Evolutionary conservation across 2,113 vertebrate species (phyloP), one percentile per base, ranked within the genome.

Genomic region (Crotalus horridus): DNA sequence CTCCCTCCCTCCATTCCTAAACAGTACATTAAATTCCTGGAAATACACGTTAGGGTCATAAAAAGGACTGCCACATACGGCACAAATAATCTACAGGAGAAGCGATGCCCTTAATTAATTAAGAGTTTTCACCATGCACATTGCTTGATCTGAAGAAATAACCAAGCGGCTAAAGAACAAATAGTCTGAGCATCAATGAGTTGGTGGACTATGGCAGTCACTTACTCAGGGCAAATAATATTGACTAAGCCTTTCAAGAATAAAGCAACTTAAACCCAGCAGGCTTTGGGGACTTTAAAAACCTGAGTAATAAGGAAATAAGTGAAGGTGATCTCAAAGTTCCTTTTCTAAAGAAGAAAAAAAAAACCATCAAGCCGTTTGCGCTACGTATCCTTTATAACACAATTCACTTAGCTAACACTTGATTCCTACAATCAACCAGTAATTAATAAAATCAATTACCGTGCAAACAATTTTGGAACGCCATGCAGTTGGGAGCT

Each of bases 101-200:
- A 39, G 56, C 10, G 17, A 64, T 26, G 6, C 56, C 26, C 56
- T 64, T 74, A 89, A 92, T 74, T 85, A 89, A 89, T 74, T 85
- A 89, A 89, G 74, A 94, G 96, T 97, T 97, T 97, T 97, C 95
- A 96, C 91, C 95, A 94, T 92, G 94, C 51, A 92, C 92, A 64
- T 94, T 87, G 89, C 91, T 86, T 89, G 91, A 95, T 93, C 91
- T 85, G 87, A 94, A 96, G 90, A n/a, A 92, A 90, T 91, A 94
- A 91, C 64, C 92, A 85, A 89, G 90, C 90, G 13, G 92, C 81
- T 86, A 92, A 90, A 92, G 74, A 90, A 58, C 43, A 89, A 85
- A 89, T 20, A 53, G 88, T 61, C 88, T 90, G 43, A 61, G 94
- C 91, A 93, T 53, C 89, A 39, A 53, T 20, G 13, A 51, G 39